Base-by-base conservation (phyloP, 2,888 invertebrate genomes). In the Orthosia gothica region DNA sequence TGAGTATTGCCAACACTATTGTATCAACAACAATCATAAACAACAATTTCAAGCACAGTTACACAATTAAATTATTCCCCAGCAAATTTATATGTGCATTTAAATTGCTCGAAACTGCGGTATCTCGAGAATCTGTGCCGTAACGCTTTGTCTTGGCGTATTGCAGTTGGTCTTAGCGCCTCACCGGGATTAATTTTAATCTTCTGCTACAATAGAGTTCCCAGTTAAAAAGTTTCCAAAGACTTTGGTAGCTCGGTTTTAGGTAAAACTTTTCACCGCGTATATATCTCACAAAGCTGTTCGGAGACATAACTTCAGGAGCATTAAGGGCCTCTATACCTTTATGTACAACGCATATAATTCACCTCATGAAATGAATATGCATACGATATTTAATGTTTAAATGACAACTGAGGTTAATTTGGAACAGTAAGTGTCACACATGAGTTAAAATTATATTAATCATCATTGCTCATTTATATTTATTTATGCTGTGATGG, bases 161-260 rank as follows among this genome's bases (percentile, higher is more conserved):
- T 68, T 81, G 86, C 85, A 79, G 80, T 73, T 75, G 77, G 66
- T 76, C 76, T 81, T 79, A 74, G 76, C 72, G 79, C 77, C 73
- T 83, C 70, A 66, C 74, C 66, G 72, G 83, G 85, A 87, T 87
- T 86, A 83, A 87, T 76, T 84, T 85, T 82, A 85, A 87, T 85
- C 85, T 86, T 78, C 79, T 70, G 74, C 76, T 84, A 84, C 78
- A 84, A 85, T 86, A 79, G 72, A 77, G 74, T 73, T 84, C 71
- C 74, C 74, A 63, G 76, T 72, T 81, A 81, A 78, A 83, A 87
- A 85, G 70, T 85, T 85, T 78, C 49, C 74, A 79, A 74, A 78
- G 70, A 66, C 76, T 82, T 76, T 77, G 71, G 81, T 76, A 82
- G 80, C 81, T 80, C 40, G 70, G 74, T 75, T 84, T 83, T 79